phyloP scores from a whole-genome alignment of 2,888 invertebrate genomes.

The Drosophila buzzatii region DNA sequence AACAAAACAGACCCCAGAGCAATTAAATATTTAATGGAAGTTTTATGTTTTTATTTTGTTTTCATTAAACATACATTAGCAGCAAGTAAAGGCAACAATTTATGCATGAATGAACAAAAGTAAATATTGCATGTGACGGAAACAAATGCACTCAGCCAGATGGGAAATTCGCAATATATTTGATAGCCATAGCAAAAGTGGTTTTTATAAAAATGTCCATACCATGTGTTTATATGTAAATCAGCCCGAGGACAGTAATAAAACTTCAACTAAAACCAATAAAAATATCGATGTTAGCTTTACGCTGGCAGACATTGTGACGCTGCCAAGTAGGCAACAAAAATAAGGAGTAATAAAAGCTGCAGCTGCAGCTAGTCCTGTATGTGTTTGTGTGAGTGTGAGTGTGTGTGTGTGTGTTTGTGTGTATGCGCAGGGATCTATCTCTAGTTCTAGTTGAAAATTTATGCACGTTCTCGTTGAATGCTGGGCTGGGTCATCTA shows the following conservation, averaged over 20 bases:
- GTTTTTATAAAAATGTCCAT: slow-evolving; percentile 26
- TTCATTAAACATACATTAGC: slow-evolving; percentile 27
- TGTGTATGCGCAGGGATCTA: not conserved
- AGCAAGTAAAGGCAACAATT: slow-evolving; percentile 27
- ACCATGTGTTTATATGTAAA: slow-evolving; percentile 33
- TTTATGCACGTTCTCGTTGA: slow-evolving; percentile 11
- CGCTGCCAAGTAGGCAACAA: slow-evolving; percentile 58
- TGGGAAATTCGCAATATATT: slow-evolving; percentile 17
- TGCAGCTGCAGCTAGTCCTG: slow-evolving; percentile 10
- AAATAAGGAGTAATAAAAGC: slow-evolving; percentile 14
- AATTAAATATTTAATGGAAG: slow-evolving; percentile 40
- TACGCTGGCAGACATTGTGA: slow-evolving; percentile 35
- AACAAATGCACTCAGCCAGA: slow-evolving; percentile 39
- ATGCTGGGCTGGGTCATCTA: slow-evolving; percentile 32
- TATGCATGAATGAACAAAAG: slow-evolving; percentile 47
- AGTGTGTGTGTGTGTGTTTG: not conserved
- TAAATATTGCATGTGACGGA: slow-evolving; percentile 52
- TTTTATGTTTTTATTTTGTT: slow-evolving; percentile 15
- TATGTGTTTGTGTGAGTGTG: not conserved
- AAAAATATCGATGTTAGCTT: slow-evolving; percentile 45
- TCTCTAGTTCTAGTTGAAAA: not conserved
- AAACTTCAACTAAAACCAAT: slow-evolving; percentile 38
- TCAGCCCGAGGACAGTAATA: slow-evolving; percentile 27
- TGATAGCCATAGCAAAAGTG: slow-evolving; percentile 1
- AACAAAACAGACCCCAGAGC: not conserved